Evolutionary conservation across 2,888 invertebrate species (phyloP).

Genomic region (Diogma glabrata): DNA sequence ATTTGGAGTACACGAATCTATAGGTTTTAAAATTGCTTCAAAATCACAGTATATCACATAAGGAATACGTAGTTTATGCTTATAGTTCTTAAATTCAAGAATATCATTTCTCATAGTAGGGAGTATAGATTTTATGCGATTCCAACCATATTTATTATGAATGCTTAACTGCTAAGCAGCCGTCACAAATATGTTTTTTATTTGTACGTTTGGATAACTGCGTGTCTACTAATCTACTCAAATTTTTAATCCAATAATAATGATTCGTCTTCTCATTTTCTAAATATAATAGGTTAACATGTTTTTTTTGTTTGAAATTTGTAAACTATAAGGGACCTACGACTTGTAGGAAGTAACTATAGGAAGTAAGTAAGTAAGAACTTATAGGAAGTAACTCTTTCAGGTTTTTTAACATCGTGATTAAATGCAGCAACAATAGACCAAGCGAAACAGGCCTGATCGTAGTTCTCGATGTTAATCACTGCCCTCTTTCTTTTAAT

Average conservation of each 20-base stretch:
- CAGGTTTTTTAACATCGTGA: background rate
- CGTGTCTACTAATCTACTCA: background rate
- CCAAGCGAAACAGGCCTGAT: background rate
- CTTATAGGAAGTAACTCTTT: background rate
- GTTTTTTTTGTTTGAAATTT: conserved; percentile 18
- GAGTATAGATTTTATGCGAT: conserved; percentile 12
- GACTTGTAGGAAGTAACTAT: too few relatives aligned
- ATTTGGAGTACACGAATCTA: conserved; percentile 19
- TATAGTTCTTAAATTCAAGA: conserved; percentile 17
- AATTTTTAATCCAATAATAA: background rate
- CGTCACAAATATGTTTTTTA: conserved; percentile 22
- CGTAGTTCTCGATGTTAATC: background rate
- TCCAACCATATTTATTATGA: conserved; percentile 10
- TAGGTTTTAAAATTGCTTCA: conserved; percentile 16
- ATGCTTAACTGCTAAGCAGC: conserved; percentile 19
- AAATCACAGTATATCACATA: conserved; percentile 20
- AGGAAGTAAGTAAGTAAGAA: too few relatives aligned
- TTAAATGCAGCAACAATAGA: background rate
- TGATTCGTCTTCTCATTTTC: background rate
- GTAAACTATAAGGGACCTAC: conserved; percentile 17
- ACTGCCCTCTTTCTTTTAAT: background rate
- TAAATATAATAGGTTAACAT: conserved; percentile 21
- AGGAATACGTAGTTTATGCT: conserved; percentile 18
- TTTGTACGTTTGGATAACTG: conserved; percentile 15
- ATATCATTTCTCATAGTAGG: conserved; percentile 18